These are phyloP conservation scores for Morphnarchus princeps DNA, from an alignment of 2,113 vertebrate genomes.

Conservation along the genomic window DNA sequence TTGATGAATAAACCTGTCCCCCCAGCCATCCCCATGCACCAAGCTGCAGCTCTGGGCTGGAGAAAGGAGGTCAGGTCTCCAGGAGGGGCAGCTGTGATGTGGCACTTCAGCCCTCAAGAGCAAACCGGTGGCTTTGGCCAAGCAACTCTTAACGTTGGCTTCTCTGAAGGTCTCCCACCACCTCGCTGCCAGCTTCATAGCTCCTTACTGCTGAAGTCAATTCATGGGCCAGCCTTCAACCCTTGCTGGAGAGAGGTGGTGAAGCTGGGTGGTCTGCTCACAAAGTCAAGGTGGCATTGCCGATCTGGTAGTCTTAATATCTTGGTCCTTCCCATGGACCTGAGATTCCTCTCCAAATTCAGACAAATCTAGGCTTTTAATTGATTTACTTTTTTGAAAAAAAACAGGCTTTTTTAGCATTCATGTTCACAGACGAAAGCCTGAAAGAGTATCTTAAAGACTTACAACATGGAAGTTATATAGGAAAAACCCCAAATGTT, in stretches of 20 bases:
- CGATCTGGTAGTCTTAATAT: neutral
- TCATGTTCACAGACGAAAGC: neutral
- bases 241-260: neutral
- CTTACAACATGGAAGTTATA: neutral
- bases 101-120: neutral
- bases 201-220: neutral
- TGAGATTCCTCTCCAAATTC: neutral
- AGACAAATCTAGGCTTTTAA: neutral
- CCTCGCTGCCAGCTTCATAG: neutral
- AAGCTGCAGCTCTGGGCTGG: neutral
- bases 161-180: neutral
- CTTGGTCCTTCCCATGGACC: rapidly evolving
- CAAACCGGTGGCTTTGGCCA: neutral
- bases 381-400: neutral
- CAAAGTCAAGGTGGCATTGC: neutral
- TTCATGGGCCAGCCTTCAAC: neutral
- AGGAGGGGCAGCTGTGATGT: neutral
- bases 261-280: neutral
- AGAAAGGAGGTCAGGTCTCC: neutral
- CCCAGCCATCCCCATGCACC: neutral
- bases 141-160: neutral
- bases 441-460: neutral
- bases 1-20: neutral
- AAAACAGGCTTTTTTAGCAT: neutral
- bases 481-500: neutral